Conservation (phyloP, 1,140 invertebrate genomes). For the Hycleus phaleratus region DNA sequence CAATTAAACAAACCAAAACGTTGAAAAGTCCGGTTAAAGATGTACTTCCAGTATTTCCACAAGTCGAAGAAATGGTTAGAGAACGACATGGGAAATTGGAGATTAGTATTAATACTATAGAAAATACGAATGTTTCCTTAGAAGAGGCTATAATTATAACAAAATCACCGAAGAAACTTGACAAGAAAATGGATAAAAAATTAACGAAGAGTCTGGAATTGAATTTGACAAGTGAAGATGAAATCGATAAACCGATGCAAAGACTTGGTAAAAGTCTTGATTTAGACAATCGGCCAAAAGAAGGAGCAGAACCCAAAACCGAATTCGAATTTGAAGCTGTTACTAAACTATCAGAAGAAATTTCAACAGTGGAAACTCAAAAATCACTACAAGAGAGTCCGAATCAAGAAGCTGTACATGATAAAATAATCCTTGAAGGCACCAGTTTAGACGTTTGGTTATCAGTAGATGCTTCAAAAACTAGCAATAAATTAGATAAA, state of each 20-base stretch:
- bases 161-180: constrained; percentile 59
- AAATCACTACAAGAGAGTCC: constrained; percentile 25
- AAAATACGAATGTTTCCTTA: constrained; percentile 33
- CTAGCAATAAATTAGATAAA: constrained; percentile 37
- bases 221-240: constrained; percentile 31
- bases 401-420: constrained; percentile 43
- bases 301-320: constrained; percentile 5
- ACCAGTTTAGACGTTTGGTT: constrained; percentile 43
- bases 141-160: constrained; percentile 52
- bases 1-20: constrained; percentile 61
- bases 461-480: constrained; percentile 35
- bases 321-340: constrained; percentile 52
- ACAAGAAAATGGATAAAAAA: constrained; percentile 55
- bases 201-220: constrained; percentile 59
- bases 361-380: background rate
- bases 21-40: constrained; percentile 61
- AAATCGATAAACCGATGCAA: constrained; percentile 25
- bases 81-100: constrained; percentile 39
- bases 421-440: constrained; percentile 40
- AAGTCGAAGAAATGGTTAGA: constrained; percentile 52
- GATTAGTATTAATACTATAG: constrained; percentile 40
- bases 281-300: constrained; percentile 31
- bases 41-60: constrained; percentile 55
- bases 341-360: constrained; percentile 43
- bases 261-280: constrained; percentile 39